Conservation (phyloP, 2,113 vertebrate species). For the Puma concolor region DNA sequence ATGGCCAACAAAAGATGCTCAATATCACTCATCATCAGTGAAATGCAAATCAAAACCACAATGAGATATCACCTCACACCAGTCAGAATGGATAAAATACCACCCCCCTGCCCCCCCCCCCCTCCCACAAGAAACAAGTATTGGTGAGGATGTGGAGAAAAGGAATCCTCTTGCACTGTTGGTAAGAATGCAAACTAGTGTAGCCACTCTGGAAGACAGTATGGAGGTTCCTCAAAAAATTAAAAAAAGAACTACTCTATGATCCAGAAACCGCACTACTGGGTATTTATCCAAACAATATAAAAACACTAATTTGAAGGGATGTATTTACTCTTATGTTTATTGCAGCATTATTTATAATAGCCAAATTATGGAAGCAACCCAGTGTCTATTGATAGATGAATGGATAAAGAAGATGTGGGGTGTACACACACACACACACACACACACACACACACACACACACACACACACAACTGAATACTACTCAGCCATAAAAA, state of each 20-base stretch:
- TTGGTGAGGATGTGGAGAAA: neutral
- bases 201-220: neutral
- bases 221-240: neutral
- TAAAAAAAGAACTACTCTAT: neutral
- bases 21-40: neutral
- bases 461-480: neutral
- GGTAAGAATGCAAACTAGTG: neutral
- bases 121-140: neutral
- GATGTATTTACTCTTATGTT: neutral
- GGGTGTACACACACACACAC: neutral
- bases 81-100: neutral
- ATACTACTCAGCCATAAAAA: neutral
- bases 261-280: neutral
- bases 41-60: neutral
- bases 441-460: too few species aligned
- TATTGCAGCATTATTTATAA: neutral
- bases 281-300: neutral
- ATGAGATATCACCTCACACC: neutral
- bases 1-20: neutral
- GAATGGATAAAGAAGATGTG: neutral
- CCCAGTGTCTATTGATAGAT: neutral
- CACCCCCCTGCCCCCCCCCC: too few species aligned
- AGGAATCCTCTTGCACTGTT: neutral
- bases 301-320: neutral
- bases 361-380: neutral